A percentile compares a stretch with the other conserved stretches of the same genome.
Conservation (phyloP, 2,797 vertebrate species). For the Tragelaphus eurycerus region DNA sequence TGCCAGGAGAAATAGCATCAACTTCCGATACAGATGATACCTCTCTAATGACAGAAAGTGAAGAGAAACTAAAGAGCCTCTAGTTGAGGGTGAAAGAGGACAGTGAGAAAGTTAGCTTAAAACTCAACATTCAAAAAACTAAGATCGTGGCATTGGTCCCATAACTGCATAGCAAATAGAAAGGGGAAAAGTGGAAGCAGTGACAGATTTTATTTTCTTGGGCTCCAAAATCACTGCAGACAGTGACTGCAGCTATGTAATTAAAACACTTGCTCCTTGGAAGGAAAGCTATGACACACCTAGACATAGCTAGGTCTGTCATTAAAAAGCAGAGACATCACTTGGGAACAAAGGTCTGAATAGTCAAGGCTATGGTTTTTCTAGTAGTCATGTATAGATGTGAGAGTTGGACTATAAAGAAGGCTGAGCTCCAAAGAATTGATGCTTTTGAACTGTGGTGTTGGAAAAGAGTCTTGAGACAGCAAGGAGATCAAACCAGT, state of each 20-base stretch:
- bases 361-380: neutral
- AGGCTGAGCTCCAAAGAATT: neutral
- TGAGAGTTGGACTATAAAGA: neutral
- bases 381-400: neutral
- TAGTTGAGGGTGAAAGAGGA: neutral
- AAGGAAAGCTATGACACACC: neutral
- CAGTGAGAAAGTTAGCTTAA: neutral
- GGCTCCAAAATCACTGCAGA: neutral
- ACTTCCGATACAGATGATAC: neutral
- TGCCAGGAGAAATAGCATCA: neutral
- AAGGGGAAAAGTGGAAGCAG: neutral
- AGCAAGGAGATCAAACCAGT: neutral
- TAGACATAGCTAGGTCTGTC: neutral
- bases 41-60: neutral
- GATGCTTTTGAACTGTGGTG: neutral
- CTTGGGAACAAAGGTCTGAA: neutral
- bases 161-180: neutral
- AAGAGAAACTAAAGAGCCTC: neutral
- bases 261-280: neutral
- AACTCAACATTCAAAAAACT: neutral
- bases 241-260: neutral
- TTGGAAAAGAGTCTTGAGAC: neutral
- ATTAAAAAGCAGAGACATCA: neutral
- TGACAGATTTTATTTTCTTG: neutral
- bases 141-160: neutral